Evolutionary conservation across 1,140 invertebrate species (phyloP), one percentile per base, ranked within the genome.

Genomic region (Solenopsis invicta): DNA sequence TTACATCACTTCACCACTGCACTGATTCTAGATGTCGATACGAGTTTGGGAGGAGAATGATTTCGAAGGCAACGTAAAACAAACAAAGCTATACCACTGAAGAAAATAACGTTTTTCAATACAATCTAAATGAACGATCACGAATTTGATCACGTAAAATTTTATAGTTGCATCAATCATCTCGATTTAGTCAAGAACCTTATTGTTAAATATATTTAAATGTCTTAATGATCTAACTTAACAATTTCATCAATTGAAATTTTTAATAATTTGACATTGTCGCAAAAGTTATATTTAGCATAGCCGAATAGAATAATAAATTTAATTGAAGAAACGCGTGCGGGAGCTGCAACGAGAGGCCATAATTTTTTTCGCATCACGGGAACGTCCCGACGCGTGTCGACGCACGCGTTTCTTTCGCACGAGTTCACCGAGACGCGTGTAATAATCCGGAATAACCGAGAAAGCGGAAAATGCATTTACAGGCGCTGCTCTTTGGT

Each of bases 381-480:
- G 5, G n/a, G 13, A n/a, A n/a, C 54, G 18, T 71, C 12, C 24
- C 12, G 41, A 75, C 45, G 59, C 48, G 61, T 64, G 74, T 77
- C 50, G 59, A 66, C 48, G 16, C 61, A 74, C 59, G 61, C 48
- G 48, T 85, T 78, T 67, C 59, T 78, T 24, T 54, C 82, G 59
- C 82, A 85, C 61, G 82, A 78, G 75, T 77, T 85, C 75, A 78
- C 74, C 62, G 48, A 76, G 72, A 85, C 59, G 59, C 74, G 82
- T 77, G 72, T 66, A 85, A 77, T 85, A 77, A 76, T 66, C 69
- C 66, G 69, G 61, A 80, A 87, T 87, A 87, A 75, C 69, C 61
- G 62, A 74, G 61, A 85, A 75, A 84, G 80, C 50, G 80, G 82
- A 87, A 87, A 87, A 87, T 75, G 86, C 75, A 84, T 87, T 75